Evolutionary conservation across 1,140 invertebrate species (phyloP), one percentile per base, ranked within the genome.

Genomic region (Brachionus sp.): DNA sequence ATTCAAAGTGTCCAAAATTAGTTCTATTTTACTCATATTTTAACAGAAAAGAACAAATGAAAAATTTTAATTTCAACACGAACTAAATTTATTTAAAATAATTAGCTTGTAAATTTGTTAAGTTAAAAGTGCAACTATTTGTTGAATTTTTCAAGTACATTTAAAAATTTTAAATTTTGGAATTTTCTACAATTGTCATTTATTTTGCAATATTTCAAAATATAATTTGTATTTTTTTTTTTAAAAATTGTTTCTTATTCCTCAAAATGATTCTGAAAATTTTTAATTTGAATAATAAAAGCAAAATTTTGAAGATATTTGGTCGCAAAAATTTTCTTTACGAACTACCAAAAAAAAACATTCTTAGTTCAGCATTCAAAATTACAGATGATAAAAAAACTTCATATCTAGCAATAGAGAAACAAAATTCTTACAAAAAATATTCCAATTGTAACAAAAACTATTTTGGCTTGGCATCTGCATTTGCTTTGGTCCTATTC

Each of bases 41-140:
- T 80, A 16, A 3, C 3, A 80, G 13, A 62, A 42, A 35, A 57
- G 35, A 80, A n/a, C 10, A 62, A 10, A 0, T n/a, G n/a, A 39
- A 66, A 19, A 53, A 62, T 53, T n/a, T 62, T 80, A 80, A 80
- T 57, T 53, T 78, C 44, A 78, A 78, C 5, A 77, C 73, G 3
- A 6, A n/a, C n/a, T n/a, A 44, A 46, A 19, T 29, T 46, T 46
- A 19, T 46, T 19, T n/a, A 3, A 46, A 53, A 44, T 29, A 53
- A 46, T 33, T 39, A 53, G 19, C 39, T 37, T 13, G 46, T 13
- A 13, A 46, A 23, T 35, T 1, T 78, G 46, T 57, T 78, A 62
- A 78, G 75, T 62, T 78, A 7, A 78, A n/a, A 78, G 16, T 7
- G 75, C 33, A 50, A 50, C 5, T 10, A 50, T 50, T 78, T 57